These are phyloP conservation scores for Sylvia atricapilla DNA, from an alignment of 2,113 vertebrate genomes.

Conservation along the genomic window DNA sequence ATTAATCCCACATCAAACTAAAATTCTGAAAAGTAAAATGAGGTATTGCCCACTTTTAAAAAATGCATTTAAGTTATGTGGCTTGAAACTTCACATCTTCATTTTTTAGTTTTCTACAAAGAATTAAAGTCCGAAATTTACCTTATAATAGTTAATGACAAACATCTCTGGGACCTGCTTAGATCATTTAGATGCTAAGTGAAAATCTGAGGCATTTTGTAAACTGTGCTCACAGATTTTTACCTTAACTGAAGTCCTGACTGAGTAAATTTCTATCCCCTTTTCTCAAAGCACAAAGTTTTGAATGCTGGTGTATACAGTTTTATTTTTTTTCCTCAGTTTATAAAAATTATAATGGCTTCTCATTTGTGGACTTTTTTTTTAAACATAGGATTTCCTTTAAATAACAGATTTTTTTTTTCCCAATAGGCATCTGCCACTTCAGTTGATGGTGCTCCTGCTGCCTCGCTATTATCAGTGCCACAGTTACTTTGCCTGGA, in stretches of 20 bases:
- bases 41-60: accelerated
- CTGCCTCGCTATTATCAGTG: conserved; percentile 42
- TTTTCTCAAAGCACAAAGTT: not conserved
- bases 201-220: not conserved
- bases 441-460: conserved; percentile 58
- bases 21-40: not conserved
- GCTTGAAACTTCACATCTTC: not conserved
- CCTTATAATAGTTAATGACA: not conserved
- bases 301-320: not conserved
- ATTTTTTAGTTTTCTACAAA: not conserved
- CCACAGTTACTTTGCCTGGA: not conserved
- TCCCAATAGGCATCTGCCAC: conserved; percentile 46
- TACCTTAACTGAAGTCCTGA: not conserved
- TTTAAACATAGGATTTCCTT: not conserved
- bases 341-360: not conserved
- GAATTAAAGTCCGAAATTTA: not conserved
- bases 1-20: not conserved
- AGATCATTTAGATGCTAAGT: not conserved
- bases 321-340: not conserved
- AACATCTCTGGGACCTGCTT: not conserved
- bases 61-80: not conserved
- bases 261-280: accelerated
- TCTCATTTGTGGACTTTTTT: not conserved
- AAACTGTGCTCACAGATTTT: not conserved
- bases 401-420: not conserved